These are phyloP conservation scores for Tylochromis polylepis DNA, from an alignment of 2,113 vertebrate species.

Conservation along the genomic window DNA sequence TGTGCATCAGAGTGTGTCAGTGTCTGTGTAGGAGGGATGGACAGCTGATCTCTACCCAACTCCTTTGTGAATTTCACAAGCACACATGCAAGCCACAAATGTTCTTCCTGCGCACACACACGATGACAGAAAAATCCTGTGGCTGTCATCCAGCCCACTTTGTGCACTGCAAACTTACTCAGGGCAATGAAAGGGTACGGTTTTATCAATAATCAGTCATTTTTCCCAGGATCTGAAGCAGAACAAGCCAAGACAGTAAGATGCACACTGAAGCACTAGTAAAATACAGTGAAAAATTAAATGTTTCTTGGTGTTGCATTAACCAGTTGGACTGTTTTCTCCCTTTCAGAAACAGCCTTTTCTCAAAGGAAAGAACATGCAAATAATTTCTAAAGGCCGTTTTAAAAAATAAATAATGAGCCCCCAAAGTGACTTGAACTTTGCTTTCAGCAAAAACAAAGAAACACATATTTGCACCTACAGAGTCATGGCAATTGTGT, in stretches of 20 bases:
- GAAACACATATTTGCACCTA: neutral
- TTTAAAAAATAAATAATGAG: neutral
- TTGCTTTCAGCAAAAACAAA: neutral
- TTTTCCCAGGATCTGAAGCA: neutral
- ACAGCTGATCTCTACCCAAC: conserved; percentile 49
- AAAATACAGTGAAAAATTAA: neutral
- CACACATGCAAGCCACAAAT: neutral
- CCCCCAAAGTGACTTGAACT: neutral
- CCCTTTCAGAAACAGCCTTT: neutral
- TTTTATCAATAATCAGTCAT: neutral
- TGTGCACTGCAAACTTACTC: neutral
- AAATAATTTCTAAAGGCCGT: neutral
- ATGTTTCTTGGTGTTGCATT: neutral
- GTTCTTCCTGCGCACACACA: neutral
- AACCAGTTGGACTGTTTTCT: neutral
- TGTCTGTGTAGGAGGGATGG: neutral
- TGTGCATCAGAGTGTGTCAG: neutral
- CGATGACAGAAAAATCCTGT: neutral
- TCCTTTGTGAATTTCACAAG: conserved; percentile 22
- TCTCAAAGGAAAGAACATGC: neutral
- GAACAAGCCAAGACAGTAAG: neutral
- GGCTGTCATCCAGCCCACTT: neutral
- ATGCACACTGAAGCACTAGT: neutral
- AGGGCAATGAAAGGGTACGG: neutral
- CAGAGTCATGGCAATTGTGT: neutral